Evolutionary conservation across 1,140 invertebrate species (phyloP).

Genomic region (Lanistes nyassanus): DNA sequence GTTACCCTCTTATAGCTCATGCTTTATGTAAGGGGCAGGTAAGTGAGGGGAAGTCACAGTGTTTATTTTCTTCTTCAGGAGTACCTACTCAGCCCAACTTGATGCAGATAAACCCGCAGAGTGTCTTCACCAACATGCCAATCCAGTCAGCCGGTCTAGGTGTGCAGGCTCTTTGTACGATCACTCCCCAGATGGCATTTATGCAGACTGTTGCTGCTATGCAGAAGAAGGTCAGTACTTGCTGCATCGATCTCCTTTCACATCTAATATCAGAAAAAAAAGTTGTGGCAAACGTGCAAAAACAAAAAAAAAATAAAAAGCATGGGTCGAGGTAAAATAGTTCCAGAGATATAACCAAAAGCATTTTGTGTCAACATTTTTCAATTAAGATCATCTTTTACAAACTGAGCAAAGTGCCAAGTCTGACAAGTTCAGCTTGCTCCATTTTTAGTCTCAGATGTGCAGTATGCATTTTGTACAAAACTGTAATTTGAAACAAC

Average conservation of each 20-base stretch:
- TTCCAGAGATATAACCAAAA: too few species aligned
- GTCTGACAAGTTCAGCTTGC: too few species aligned
- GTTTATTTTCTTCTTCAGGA: not conserved
- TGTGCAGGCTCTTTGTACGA: conserved; percentile 19
- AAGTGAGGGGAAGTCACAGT: too few species aligned
- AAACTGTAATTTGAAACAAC: too few species aligned
- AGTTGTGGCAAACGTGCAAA: not conserved
- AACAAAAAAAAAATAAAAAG: not conserved
- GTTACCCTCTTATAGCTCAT: too few species aligned
- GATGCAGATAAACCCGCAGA: not conserved
- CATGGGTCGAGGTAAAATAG: not conserved
- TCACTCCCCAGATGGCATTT: conserved; percentile 63
- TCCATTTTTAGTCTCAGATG: too few species aligned
- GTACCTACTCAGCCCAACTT: not conserved
- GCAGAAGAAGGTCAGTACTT: conserved; percentile 58
- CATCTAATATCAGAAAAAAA: not conserved
- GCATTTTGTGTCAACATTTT: too few species aligned
- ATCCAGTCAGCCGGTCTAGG: not conserved
- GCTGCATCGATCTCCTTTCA: not conserved
- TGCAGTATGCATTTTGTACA: too few species aligned
- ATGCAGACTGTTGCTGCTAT: conserved; percentile 64
- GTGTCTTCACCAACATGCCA: not conserved
- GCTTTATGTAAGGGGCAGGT: too few species aligned
- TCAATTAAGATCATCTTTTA: too few species aligned
- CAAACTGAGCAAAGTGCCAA: too few species aligned